Evolutionary conservation across 2,113 vertebrate species (phyloP).

Genomic region (Bufo gargarizans): DNA sequence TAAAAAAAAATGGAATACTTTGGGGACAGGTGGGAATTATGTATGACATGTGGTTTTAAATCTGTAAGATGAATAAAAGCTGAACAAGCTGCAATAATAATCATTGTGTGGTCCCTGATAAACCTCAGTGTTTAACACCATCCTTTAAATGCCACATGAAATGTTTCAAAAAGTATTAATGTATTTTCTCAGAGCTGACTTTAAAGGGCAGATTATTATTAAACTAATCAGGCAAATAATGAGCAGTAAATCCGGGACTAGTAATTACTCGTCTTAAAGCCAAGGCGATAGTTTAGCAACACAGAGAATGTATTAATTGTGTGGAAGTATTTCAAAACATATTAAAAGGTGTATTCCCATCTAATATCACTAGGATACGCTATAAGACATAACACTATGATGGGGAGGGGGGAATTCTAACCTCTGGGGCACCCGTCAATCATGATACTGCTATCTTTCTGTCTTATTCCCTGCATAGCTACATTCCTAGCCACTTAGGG

Average conservation of each 20-base stretch:
- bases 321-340: not conserved
- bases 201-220: constrained; percentile 3
- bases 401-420: too few species aligned
- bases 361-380: not conserved
- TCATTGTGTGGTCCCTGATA: too few species aligned
- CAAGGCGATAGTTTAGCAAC: not conserved
- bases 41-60: too few species aligned
- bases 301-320: not conserved
- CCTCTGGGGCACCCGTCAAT: too few species aligned
- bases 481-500: too few species aligned
- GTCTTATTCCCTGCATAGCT: too few species aligned
- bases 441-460: too few species aligned
- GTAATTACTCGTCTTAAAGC: not conserved
- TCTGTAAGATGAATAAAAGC: too few species aligned
- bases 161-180: constrained; percentile 28
- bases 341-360: not conserved
- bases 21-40: too few species aligned
- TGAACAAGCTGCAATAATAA: too few species aligned
- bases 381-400: too few species aligned
- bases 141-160: not conserved
- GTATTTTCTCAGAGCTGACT: not conserved
- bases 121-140: not conserved
- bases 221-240: constrained; percentile 8
- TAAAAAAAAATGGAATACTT: too few species aligned
- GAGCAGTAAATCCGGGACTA: not conserved